Percentiles rank a stretch among this genome's conserved stretches.
These are phyloP conservation scores for Oligia fasciuncula DNA, from an alignment of 2,888 invertebrate species.

Conservation along the genomic window DNA sequence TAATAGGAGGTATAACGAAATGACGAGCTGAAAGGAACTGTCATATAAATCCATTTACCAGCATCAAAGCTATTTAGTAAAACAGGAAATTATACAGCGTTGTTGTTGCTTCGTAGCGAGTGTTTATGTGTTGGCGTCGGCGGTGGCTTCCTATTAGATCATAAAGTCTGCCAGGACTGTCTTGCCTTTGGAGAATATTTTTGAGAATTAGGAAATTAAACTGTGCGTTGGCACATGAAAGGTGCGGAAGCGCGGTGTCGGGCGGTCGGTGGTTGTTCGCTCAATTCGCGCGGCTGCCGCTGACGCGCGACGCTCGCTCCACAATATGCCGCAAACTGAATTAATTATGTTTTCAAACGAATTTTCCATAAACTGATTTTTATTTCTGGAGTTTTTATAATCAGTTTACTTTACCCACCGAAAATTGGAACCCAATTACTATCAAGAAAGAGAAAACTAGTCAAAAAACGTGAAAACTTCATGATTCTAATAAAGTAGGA, in stretches of 20 bases:
- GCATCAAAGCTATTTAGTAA: constrained; percentile 85
- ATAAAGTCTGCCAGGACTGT: constrained; percentile 83
- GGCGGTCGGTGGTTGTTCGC: constrained; percentile 61
- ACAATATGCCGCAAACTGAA: constrained; percentile 64
- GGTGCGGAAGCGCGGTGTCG: constrained; percentile 79
- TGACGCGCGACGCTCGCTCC: constrained; percentile 62
- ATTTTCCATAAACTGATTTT: constrained; percentile 30
- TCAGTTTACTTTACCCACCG: constrained; percentile 12
- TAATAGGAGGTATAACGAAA: constrained; percentile 59
- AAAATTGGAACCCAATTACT: not conserved
- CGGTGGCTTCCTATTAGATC: constrained; percentile 87
- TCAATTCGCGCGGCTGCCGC: constrained; percentile 65
- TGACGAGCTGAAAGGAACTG: constrained; percentile 71
- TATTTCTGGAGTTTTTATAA: constrained; percentile 6
- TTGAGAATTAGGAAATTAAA: constrained; percentile 89
- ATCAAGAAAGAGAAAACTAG: not conserved
- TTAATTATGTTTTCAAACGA: constrained; percentile 64
- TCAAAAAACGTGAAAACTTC: not conserved
- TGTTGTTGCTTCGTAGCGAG: constrained; percentile 77
- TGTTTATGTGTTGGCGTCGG: constrained; percentile 81
- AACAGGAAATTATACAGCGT: constrained; percentile 87
- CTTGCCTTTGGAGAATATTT: constrained; percentile 83
- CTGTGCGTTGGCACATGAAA: constrained; percentile 82
- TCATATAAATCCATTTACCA: constrained; percentile 81
- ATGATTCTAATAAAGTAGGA: not conserved